Conservation (phyloP, 2,888 invertebrate species). For the Arenicola marina region DNA sequence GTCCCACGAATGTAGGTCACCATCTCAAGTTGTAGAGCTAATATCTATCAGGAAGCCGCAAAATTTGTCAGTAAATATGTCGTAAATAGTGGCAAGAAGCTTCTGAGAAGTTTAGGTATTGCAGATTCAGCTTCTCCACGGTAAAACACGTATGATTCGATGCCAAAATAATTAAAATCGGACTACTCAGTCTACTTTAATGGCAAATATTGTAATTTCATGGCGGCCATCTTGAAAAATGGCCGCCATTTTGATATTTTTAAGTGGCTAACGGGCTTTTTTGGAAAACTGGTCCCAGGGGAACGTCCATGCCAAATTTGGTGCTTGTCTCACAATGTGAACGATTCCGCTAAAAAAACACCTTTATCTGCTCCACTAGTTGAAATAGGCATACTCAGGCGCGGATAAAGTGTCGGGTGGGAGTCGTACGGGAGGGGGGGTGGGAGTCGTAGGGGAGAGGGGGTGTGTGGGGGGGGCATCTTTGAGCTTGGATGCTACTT, state of each 20-base stretch:
- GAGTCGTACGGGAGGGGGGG: too few relatives aligned
- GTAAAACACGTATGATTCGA: not conserved
- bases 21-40: too few relatives aligned
- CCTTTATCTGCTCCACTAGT: not conserved
- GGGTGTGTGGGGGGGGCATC: too few relatives aligned
- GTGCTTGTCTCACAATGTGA: slow-evolving; percentile 1
- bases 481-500: too few relatives aligned
- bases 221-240: slow-evolving; percentile 4
- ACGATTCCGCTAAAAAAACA: not conserved
- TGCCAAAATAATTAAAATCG: not conserved
- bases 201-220: not conserved
- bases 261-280: not conserved
- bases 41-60: too few relatives aligned
- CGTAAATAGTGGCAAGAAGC: too few relatives aligned
- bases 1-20: too few relatives aligned
- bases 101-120: too few relatives aligned
- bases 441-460: too few relatives aligned
- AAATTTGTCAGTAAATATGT: too few relatives aligned
- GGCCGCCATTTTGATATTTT: not conserved
- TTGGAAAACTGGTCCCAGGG: not conserved
- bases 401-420: too few relatives aligned
- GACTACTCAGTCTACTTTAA: not conserved
- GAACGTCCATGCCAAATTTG: not conserved
- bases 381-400: not conserved
- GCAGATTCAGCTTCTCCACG: not conserved